These are phyloP conservation scores for Ladona fulva DNA, from an alignment of 1,140 invertebrate species.

Conservation along the genomic window DNA sequence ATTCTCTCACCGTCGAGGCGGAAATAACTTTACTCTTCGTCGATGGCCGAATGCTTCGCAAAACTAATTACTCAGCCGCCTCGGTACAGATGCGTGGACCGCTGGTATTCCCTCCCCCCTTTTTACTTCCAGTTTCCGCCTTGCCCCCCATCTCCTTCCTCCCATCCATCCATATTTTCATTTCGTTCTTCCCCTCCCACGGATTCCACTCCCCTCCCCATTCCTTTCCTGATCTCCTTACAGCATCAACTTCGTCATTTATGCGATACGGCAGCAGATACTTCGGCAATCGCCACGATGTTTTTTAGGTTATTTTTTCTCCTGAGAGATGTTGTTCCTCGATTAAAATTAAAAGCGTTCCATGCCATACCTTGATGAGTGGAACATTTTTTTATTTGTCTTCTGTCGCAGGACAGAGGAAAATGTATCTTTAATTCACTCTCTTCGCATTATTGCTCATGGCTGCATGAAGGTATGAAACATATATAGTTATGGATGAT, in stretches of 20 bases:
- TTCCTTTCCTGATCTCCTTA: not conserved
- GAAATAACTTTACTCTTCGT: constrained; percentile 2
- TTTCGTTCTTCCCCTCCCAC: not conserved
- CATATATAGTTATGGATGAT: no score
- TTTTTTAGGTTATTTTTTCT: no score
- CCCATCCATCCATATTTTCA: not conserved
- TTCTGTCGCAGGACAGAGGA: no score
- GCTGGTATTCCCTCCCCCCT: not conserved
- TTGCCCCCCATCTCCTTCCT: not conserved
- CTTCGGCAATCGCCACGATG: no score
- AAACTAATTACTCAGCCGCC: not conserved
- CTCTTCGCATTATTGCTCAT: no score
- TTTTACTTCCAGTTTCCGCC: not conserved
- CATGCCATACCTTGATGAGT: no score
- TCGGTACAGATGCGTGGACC: constrained; percentile 1
- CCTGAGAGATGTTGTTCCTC: no score
- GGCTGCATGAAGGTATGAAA: no score
- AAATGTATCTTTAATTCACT: no score
- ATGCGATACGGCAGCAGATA: no score
- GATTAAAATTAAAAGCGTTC: no score
- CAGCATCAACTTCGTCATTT: not conserved
- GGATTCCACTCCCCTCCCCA: not conserved
- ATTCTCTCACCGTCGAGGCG: not conserved
- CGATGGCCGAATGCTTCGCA: constrained; percentile 1
- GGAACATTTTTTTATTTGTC: no score